These are phyloP conservation scores for Stenoptilia bipunctidactyla DNA, from an alignment of 2,888 invertebrate genomes.

Conservation along the genomic window DNA sequence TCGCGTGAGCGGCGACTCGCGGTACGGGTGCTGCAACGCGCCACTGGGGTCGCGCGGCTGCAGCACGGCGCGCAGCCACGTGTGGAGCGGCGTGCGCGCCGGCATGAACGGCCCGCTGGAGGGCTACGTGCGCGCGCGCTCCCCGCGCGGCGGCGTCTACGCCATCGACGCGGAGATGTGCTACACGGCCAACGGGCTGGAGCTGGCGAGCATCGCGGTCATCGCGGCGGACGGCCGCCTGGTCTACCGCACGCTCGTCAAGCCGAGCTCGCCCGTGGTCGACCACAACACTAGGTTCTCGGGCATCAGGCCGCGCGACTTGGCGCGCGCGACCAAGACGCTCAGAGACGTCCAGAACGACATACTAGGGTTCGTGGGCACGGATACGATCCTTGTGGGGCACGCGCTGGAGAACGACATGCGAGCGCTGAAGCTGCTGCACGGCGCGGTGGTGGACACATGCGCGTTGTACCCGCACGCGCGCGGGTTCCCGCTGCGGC, in stretches of 20 bases:
- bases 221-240: slow-evolving; percentile 79
- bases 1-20: slow-evolving; percentile 71
- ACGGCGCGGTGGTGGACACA: slow-evolving; percentile 90
- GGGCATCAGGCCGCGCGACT: slow-evolving; percentile 80
- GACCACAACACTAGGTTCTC: slow-evolving; percentile 97
- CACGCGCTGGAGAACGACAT: slow-evolving; percentile 97
- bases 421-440: slow-evolving; percentile 86
- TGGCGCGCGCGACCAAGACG: slow-evolving; percentile 75
- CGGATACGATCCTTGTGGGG: slow-evolving; percentile 92
- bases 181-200: slow-evolving; percentile 88
- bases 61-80: slow-evolving; percentile 75
- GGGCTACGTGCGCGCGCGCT: slow-evolving; percentile 74
- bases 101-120: slow-evolving; percentile 82
- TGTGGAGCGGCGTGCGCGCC: slow-evolving; percentile 79
- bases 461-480: slow-evolving; percentile 89
- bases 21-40: slow-evolving; percentile 76
- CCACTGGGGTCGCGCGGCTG: slow-evolving; percentile 73
- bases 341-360: slow-evolving; percentile 88
- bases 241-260: slow-evolving; percentile 88
- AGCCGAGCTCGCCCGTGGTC: slow-evolving; percentile 84
- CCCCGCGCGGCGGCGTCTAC: slow-evolving; percentile 74
- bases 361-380: slow-evolving; percentile 82
- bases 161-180: slow-evolving; percentile 98
- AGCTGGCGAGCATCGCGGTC: slow-evolving; percentile 89
- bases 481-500: slow-evolving; percentile 84